Conservation (phyloP, 2,113 vertebrate genomes). For the Sphaerodactylus townsendi region DNA sequence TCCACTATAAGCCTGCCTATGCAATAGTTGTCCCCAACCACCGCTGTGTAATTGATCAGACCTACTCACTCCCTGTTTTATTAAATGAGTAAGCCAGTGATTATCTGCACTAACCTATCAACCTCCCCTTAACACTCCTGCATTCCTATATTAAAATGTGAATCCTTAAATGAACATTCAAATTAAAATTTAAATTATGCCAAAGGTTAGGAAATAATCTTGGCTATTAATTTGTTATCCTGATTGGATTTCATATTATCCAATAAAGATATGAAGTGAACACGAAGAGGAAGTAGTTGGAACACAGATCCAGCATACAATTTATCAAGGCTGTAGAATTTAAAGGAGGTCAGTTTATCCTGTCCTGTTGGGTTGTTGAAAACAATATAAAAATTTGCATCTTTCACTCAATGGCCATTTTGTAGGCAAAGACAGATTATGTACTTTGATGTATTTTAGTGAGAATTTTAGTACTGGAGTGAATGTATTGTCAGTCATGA, state of each 20-base stretch:
- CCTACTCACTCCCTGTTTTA: background rate
- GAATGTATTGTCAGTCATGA: background rate
- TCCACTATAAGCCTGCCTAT: background rate
- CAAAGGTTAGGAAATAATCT: background rate
- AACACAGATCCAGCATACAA: background rate
- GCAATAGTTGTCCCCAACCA: background rate
- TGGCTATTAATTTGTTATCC: background rate
- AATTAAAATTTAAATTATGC: conserved; percentile 17
- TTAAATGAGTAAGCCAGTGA: background rate
- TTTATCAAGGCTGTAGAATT: background rate
- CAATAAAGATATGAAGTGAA: background rate
- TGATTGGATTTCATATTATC: background rate
- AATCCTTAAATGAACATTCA: background rate
- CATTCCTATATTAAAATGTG: background rate
- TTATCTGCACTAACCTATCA: background rate
- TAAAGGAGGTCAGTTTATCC: background rate
- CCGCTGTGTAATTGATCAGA: background rate
- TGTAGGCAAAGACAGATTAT: background rate
- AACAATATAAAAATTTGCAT: background rate
- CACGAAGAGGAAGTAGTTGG: background rate
- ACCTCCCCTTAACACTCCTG: background rate
- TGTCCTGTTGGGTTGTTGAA: background rate
- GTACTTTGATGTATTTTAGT: background rate
- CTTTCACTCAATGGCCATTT: background rate
- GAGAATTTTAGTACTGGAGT: background rate